Conservation (phyloP, 2,797 vertebrate genomes). For the Sebastiscus tertius region DNA sequence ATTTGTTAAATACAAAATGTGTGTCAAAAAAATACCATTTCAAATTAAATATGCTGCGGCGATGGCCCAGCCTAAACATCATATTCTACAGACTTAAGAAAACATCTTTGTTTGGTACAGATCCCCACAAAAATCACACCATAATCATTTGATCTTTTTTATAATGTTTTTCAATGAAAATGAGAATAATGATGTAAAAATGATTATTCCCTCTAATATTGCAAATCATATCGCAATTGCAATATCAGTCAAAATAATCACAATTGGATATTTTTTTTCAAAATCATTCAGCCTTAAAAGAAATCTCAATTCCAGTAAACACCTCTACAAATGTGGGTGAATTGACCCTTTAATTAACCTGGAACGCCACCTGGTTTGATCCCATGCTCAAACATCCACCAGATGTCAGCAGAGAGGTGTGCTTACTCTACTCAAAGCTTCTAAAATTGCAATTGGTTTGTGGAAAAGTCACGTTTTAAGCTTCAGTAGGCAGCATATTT, state of each 20-base stretch:
- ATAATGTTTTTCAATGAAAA: not conserved
- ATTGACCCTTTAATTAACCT: not conserved
- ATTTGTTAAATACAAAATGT: not conserved
- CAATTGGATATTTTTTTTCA: not conserved
- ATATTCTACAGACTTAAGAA: not conserved
- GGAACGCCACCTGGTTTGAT: not conserved
- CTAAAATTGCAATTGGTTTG: not conserved
- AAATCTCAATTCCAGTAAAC: not conserved
- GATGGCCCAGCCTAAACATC: not conserved
- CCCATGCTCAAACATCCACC: not conserved
- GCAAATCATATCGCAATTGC: not conserved
- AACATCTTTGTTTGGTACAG: not conserved
- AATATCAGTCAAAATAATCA: not conserved
- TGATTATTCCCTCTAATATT: not conserved
- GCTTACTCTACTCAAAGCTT: not conserved
- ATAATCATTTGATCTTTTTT: not conserved
- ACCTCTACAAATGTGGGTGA: not conserved
- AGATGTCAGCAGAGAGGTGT: constrained; percentile 6
- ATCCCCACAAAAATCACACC: not conserved
- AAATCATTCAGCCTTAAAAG: not conserved
- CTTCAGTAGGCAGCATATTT: not conserved
- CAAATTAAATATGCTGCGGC: not conserved
- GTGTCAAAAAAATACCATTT: not conserved
- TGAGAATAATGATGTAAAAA: not conserved
- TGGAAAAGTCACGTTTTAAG: not conserved